Evolutionary conservation across 2,113 vertebrate genomes (phyloP).

Genomic region (Chionomys nivalis): DNA sequence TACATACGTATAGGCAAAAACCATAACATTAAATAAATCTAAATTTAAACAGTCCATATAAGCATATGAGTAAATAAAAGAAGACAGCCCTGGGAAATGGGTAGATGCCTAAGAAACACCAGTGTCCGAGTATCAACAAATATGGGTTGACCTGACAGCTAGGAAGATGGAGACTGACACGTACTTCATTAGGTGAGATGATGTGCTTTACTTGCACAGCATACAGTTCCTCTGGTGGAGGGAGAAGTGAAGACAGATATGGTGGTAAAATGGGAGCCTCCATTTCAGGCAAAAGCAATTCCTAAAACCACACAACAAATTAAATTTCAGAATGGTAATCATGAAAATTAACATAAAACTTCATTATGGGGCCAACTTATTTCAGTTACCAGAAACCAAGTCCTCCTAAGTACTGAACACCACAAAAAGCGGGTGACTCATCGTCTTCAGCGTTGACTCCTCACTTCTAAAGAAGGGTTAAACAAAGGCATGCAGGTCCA

Average conservation of each 20-base stretch:
- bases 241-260: conserved; percentile 85
- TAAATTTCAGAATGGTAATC: conserved; percentile 62
- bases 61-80: background rate
- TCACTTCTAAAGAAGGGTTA: background rate
- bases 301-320: conserved; percentile 84
- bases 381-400: conserved; percentile 37
- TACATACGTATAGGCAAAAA: too few relatives aligned
- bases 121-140: conserved; percentile 16
- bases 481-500: background rate
- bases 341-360: conserved; percentile 42
- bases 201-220: conserved; percentile 91
- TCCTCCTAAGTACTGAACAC: background rate
- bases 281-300: conserved; percentile 78
- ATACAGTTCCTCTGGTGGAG: conserved; percentile 85
- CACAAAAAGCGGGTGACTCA: conserved; percentile 19
- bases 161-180: background rate
- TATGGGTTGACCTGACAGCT: background rate
- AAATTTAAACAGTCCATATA: background rate
- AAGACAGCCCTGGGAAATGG: background rate
- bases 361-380: conserved; percentile 3
- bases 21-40: background rate
- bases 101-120: background rate
- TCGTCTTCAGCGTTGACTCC: background rate
- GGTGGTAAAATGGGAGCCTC: conserved; percentile 76
- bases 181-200: conserved; percentile 92